Conservation (phyloP, 92 coral and sea anemone species). For the Umimayanthus chanpuru region DNA sequence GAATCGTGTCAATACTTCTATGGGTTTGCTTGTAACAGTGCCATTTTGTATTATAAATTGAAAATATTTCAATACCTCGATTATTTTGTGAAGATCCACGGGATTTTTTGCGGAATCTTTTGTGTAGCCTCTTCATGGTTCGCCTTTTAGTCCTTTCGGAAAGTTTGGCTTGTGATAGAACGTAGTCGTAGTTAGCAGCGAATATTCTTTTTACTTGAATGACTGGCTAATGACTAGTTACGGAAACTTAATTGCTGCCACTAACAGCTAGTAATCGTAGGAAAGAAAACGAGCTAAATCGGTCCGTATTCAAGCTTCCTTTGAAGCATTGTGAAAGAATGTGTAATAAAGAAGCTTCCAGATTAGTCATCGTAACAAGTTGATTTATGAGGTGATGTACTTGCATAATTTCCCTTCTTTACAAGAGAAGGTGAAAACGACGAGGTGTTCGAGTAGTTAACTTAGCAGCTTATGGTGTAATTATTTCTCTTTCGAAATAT, state of each 20-base stretch:
- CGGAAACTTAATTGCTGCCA: slow-evolving; percentile 11
- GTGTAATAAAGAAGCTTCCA: slow-evolving; percentile 19
- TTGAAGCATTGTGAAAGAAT: slow-evolving; percentile 28
- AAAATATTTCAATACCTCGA: slow-evolving; percentile 14
- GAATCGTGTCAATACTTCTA: not conserved
- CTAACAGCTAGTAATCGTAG: slow-evolving; percentile 10
- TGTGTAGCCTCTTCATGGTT: slow-evolving; percentile 37
- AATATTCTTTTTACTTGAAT: slow-evolving; percentile 14
- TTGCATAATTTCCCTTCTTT: not conserved
- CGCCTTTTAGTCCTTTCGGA: not conserved
- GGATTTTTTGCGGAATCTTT: slow-evolving; percentile 30
- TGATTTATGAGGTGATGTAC: slow-evolving; percentile 28
- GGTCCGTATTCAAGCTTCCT: slow-evolving; percentile 6
- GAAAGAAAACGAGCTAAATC: slow-evolving; percentile 9
- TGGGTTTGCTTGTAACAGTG: not conserved
- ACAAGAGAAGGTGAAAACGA: not conserved
- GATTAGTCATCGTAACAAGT: not conserved
- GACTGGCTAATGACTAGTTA: slow-evolving; percentile 1
- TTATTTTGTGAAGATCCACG: slow-evolving; percentile 7
- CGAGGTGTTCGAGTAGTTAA: not conserved
- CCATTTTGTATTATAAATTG: not conserved
- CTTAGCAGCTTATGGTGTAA: not conserved
- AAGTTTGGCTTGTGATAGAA: not conserved
- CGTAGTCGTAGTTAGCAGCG: not conserved
- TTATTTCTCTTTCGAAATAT: no score